phyloP scores from a whole-genome alignment of 2,888 invertebrate genomes.

The Melanostoma mellinum region DNA sequence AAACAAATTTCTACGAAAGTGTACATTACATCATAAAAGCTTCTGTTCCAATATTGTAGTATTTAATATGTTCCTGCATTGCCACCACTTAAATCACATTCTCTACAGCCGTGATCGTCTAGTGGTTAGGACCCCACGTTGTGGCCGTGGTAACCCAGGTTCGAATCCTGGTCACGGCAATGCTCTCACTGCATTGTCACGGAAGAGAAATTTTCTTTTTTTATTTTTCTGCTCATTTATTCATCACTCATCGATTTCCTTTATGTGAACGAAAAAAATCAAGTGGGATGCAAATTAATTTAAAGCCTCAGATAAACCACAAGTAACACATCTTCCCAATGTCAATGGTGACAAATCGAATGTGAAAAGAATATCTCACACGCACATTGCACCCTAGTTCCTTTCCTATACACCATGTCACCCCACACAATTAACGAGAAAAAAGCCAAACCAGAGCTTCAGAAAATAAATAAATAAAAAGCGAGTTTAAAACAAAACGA shows the following conservation, averaged over 20 bases:
- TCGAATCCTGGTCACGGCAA: constrained; percentile 80
- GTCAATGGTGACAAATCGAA: constrained; percentile 62
- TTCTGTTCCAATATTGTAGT: too few species aligned
- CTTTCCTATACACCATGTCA: neutral
- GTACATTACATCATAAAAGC: too few species aligned
- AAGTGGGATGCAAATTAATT: constrained; percentile 35
- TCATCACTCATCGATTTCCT: neutral
- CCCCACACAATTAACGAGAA: constrained; percentile 1
- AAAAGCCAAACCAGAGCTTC: neutral
- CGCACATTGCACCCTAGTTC: constrained; percentile 13
- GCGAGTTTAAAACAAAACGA: constrained; percentile 42
- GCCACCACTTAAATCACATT: neutral
- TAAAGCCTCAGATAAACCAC: constrained; percentile 12
- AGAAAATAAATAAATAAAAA: constrained; percentile 12
- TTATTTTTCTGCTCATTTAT: neutral
- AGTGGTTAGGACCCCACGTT: constrained; percentile 80
- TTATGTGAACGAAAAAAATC: neutral
- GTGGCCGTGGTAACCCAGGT: constrained; percentile 80
- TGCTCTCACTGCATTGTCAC: constrained; percentile 70
- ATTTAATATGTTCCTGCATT: too few species aligned
- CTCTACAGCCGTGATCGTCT: constrained; percentile 78
- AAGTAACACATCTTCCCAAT: constrained; percentile 26
- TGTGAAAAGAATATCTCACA: constrained; percentile 7
- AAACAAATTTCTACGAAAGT: too few species aligned
- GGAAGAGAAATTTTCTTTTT: constrained; percentile 23